A percentile compares a stretch with the other conserved stretches of the same genome.
phyloP scores from a whole-genome alignment of 2,888 invertebrate genomes.

The Himalopsyche tibetana region DNA sequence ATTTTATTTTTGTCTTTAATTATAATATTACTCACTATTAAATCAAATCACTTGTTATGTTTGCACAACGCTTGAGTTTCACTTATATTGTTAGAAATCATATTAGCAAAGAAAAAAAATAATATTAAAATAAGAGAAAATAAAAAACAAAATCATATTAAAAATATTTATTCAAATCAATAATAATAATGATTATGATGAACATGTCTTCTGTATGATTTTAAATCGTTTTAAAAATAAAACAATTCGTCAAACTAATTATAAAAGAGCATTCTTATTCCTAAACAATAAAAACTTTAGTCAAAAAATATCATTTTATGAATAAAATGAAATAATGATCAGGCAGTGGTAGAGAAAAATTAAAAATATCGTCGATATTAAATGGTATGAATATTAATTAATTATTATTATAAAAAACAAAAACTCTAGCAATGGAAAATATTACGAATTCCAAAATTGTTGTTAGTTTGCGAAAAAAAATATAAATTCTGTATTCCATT shows the following conservation, averaged over 20 bases:
- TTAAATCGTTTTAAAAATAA: slow-evolving; percentile 12
- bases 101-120: slow-evolving; percentile 37
- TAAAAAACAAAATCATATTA: slow-evolving; percentile 48
- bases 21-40: slow-evolving; percentile 14
- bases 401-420: neutral
- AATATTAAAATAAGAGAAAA: slow-evolving; percentile 47
- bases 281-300: slow-evolving; percentile 37
- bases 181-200: slow-evolving; percentile 42
- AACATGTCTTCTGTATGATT: slow-evolving; percentile 22
- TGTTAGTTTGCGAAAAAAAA: no score
- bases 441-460: no score
- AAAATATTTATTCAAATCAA: slow-evolving; percentile 57
- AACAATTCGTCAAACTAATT: slow-evolving; percentile 1
- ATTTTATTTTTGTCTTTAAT: neutral
- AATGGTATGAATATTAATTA: slow-evolving; percentile 5
- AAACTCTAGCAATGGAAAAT: neutral
- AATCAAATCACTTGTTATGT: slow-evolving; percentile 32
- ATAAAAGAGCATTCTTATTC: slow-evolving; percentile 44
- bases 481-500: no score
- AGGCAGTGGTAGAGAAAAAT: slow-evolving; percentile 20
- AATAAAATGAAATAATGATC: slow-evolving; percentile 40
- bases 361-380: slow-evolving; percentile 1
- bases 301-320: slow-evolving; percentile 41
- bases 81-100: slow-evolving; percentile 36
- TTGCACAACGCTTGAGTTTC: slow-evolving; percentile 56